Base-by-base conservation (phyloP, 2,888 invertebrate genomes). In the Acanthopleura granulata region DNA sequence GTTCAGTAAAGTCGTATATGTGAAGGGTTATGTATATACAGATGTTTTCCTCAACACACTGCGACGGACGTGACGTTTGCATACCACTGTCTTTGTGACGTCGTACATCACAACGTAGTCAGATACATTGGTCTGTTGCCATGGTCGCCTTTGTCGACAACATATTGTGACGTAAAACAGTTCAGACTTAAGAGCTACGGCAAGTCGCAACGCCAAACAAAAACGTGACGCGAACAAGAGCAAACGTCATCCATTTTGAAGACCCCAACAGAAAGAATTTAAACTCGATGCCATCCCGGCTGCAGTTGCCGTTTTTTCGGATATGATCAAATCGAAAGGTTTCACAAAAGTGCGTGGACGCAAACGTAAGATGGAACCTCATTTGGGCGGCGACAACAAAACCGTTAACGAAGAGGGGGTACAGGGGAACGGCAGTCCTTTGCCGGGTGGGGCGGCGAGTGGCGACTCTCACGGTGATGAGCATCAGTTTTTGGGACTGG, bases 291-390 rank as follows among this genome's bases (percentile, higher is more conserved):
- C 25, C 66, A 66, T 66, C 16, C 18, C 57, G 57, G 18, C 57
- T 57, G 6, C 18, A 57, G 57, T 57, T 57, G 57, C 57, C 57
- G 57, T 57, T 57, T n/a, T 27, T 27, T 66, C 29, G 57, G 66
- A 27, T 27, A 66, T 66, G 66, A 27, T 66, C 3, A 22, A 27
- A 66, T 27, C 66, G 6, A 66, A 27, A 27, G 29, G 22, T 66
- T 16, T 16, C 16, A 27, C 27, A 27, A 66, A 66, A 66, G 66
- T 22, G 25, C 66, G 81, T 77, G 75, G 78, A 62, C 83, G 85
- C 73, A 81, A 82, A 72, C 79, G 84, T 50, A 86, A 84, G 82
- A 86, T 87, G 87, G 85, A 87, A 77, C 82, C 84, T 66, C 85
- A 84, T 75, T 83, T 84, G 16, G 83, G 86, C 74, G 85, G 86